These are phyloP conservation scores for Hydrolagus colliei DNA, from an alignment of 2,797 vertebrate genomes.

Conservation along the genomic window DNA sequence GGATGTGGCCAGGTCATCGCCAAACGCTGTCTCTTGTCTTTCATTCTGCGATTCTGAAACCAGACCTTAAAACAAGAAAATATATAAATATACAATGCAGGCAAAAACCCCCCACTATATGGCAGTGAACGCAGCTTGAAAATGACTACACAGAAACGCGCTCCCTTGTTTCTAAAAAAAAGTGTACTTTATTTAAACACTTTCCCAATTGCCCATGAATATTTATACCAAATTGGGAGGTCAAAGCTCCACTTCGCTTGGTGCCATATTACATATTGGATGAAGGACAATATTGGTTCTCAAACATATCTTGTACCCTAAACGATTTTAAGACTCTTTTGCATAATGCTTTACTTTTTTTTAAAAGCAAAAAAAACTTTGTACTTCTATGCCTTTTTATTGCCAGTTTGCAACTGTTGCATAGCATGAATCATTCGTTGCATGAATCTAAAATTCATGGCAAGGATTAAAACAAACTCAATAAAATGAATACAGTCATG, in stretches of 20 bases:
- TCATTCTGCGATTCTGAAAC: constrained; percentile 99
- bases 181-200: not conserved
- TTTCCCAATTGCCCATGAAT: not conserved
- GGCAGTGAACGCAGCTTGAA: not conserved
- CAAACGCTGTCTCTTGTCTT: constrained; percentile 91
- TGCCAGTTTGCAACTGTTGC: not conserved
- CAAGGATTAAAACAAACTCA: not conserved
- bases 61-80: constrained; percentile 68
- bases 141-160: not conserved
- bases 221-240: not conserved
- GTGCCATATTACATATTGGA: too few species aligned
- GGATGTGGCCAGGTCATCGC: constrained; percentile 98
- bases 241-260: not conserved
- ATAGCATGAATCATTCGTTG: not conserved
- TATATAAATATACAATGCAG: not conserved
- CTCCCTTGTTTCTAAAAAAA: not conserved
- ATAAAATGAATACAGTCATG: not conserved
- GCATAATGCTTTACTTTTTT: too few species aligned
- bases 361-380: not conserved
- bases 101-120: not conserved
- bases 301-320: not conserved
- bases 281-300: not conserved
- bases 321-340: not conserved
- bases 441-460: not conserved
- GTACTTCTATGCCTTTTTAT: not conserved